Percentiles rank a stretch among this genome's conserved stretches.
Conservation (phyloP, 1,140 invertebrate species). For the Portunus trituberculatus region DNA sequence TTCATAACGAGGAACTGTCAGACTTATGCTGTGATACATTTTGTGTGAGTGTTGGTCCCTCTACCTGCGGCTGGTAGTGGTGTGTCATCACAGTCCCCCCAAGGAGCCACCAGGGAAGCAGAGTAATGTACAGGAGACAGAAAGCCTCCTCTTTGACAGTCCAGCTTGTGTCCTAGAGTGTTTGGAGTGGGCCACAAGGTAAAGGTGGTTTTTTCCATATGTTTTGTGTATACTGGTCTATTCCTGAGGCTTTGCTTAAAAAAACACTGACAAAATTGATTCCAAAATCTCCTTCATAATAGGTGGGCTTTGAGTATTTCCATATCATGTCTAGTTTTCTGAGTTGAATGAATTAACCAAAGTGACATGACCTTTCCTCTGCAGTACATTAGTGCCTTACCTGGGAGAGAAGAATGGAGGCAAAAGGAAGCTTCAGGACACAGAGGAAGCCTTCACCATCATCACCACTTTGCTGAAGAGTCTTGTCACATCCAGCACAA, state of each 20-base stretch:
- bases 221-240: no score
- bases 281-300: no score
- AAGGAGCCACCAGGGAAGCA: background rate
- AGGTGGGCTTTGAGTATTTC: no score
- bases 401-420: slow-evolving; percentile 27
- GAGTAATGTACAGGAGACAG: slow-evolving; percentile 36
- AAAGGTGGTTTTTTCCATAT: no score
- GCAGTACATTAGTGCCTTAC: slow-evolving; percentile 41
- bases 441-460: slow-evolving; percentile 7
- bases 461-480: background rate
- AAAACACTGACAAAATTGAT: no score
- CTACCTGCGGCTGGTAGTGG: slow-evolving; percentile 68
- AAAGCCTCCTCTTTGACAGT: slow-evolving; percentile 55
- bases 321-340: no score
- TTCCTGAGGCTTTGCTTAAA: no score
- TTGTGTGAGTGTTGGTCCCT: slow-evolving; percentile 68
- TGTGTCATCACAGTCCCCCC: slow-evolving; percentile 59
- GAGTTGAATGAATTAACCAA: background rate
- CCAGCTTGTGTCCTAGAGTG: slow-evolving; percentile 32
- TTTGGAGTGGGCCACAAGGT: slow-evolving; percentile 66
- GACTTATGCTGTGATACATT: slow-evolving; percentile 66
- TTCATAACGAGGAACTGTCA: slow-evolving; percentile 51
- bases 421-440: slow-evolving; percentile 57
- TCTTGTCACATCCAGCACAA: slow-evolving; percentile 27
- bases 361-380: background rate